Conservation (phyloP, 37 sponge, comb jelly and placozoan species). For the Aphrocallistes beatrix region DNA sequence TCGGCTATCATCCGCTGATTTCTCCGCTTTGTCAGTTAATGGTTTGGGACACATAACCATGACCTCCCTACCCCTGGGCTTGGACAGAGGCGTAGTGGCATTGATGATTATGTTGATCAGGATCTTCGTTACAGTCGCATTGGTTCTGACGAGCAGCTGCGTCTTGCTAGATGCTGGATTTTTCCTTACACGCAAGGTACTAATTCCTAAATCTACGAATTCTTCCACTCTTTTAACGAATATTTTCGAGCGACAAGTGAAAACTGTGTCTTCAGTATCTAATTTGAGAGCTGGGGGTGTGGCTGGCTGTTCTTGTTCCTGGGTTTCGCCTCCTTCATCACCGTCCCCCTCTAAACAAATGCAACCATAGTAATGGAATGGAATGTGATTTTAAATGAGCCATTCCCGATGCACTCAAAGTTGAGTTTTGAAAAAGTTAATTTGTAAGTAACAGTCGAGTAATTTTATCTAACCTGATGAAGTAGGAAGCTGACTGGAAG, state of each 20-base stretch:
- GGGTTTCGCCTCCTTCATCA: neutral
- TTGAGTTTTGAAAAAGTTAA: too few relatives aligned
- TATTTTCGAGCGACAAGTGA: neutral
- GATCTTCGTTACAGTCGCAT: neutral
- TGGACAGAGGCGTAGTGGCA: neutral
- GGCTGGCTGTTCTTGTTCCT: neutral
- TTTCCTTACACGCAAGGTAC: neutral
- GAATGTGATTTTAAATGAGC: too few relatives aligned
- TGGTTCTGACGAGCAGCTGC: constrained; percentile 1
- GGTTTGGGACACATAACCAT: neutral
- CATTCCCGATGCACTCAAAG: too few relatives aligned
- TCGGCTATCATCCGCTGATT: neutral
- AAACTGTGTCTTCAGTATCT: neutral
- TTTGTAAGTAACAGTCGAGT: too few relatives aligned
- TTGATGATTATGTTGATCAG: neutral
- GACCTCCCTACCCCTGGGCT: neutral
- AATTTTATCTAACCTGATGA: too few relatives aligned
- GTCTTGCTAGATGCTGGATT: constrained; percentile 3
- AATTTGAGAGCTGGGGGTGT: neutral
- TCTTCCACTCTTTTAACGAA: neutral
- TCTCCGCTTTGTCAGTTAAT: neutral
- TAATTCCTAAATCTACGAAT: neutral
- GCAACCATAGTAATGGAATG: neutral
- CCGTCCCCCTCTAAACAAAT: neutral
- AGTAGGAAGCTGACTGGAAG: too few relatives aligned